Evolutionary conservation across 1,140 invertebrate species (phyloP), one percentile per base, ranked within the genome.

Genomic region (Aphelinus certus): DNA sequence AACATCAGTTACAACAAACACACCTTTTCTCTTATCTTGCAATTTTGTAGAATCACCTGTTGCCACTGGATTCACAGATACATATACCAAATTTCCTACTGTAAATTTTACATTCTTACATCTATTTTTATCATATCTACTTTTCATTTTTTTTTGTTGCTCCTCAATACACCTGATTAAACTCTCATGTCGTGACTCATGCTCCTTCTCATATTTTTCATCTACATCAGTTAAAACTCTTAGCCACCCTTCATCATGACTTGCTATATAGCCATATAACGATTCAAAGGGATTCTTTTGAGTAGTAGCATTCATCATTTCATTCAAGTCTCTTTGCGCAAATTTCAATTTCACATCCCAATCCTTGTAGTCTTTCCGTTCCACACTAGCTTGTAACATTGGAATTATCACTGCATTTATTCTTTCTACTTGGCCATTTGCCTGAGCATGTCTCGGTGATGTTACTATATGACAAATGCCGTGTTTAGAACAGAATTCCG

Each of bases 81-180:
- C 57, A 63, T 65, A 81, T 3, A 80, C 77, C 5, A 80, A 78
- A 49, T 81, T 75, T 0, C 79, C 79, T 2, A 77, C 6, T 0
- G 67, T 67, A 72, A 45, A 78, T 7, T 71, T 77, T 43, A 80
- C 71, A 55, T 73, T 67, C 3, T 42, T 7, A 57, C 10, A 42
- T 7, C 76, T 57, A 43, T 73, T n/a, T n/a, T n/a, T n/a, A n/a
- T n/a, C n/a, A n/a, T n/a, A n/a, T n/a, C n/a, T n/a, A n/a, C n/a
- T n/a, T n/a, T n/a, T n/a, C n/a, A n/a, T n/a, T n/a, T n/a, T n/a
- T n/a, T n/a, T n/a, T n/a, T n/a, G n/a, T n/a, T n/a, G n/a, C n/a
- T n/a, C n/a, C n/a, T n/a, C n/a, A n/a, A n/a, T n/a, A n/a, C n/a
- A n/a, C n/a, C n/a, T n/a, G n/a, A n/a, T n/a, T n/a, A n/a, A n/a